phyloP scores from a whole-genome alignment of 2,113 vertebrate genomes.

The Rhegmatorhina hoffmannsi region DNA sequence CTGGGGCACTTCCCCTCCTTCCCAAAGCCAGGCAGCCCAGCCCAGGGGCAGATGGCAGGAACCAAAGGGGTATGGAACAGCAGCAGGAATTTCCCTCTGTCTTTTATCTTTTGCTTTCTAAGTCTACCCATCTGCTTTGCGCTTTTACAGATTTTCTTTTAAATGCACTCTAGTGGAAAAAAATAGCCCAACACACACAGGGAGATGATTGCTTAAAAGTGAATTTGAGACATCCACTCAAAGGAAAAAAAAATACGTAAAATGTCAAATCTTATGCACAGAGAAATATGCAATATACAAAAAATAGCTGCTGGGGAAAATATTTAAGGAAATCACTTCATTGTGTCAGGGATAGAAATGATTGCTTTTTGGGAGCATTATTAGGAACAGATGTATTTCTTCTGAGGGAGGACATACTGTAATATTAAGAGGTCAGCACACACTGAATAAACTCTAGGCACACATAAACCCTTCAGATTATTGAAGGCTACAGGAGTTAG shows the following conservation, averaged over 20 bases:
- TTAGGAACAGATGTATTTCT: slow-evolving; percentile 54
- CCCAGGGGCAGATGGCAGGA: background rate
- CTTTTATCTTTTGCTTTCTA: background rate
- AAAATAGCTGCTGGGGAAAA: slow-evolving; percentile 60
- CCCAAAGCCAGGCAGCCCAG: background rate
- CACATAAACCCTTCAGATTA: background rate
- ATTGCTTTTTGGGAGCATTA: slow-evolving; percentile 36
- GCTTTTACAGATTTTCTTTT: background rate
- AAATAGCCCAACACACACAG: background rate
- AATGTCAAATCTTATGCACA: background rate
- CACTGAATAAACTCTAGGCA: background rate
- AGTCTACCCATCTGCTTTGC: background rate
- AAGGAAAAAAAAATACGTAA: background rate
- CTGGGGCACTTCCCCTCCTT: background rate
- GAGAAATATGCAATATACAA: background rate
- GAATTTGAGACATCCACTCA: background rate
- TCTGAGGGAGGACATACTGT: background rate
- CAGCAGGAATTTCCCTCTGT: background rate
- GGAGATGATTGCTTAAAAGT: background rate
- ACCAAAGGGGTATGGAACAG: background rate
- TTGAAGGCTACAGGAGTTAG: background rate
- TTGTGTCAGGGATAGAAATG: background rate
- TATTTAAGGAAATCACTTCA: slow-evolving; percentile 63
- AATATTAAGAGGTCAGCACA: background rate
- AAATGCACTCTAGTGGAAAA: background rate